A percentile compares a stretch with the other conserved stretches of the same genome.
Evolutionary conservation across 2,797 vertebrate species (phyloP).

Genomic region (Spatula clypeata): DNA sequence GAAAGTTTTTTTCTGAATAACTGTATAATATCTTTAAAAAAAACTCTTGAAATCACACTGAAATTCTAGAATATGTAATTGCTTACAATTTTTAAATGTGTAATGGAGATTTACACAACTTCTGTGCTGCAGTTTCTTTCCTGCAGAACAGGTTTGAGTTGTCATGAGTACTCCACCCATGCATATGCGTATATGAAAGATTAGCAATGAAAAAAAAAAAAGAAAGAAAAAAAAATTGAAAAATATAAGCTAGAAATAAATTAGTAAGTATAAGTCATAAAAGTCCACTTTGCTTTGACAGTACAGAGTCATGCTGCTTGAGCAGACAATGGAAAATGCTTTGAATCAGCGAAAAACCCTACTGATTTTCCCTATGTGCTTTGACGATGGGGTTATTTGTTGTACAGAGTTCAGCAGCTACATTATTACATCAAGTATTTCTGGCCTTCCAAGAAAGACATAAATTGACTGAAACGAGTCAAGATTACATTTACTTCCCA

Average conservation of each 20-base stretch:
- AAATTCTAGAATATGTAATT: not conserved
- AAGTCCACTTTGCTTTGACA: not conserved
- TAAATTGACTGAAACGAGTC: not conserved
- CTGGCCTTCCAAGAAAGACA: not conserved
- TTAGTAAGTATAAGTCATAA: not conserved
- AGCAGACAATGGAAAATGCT: not conserved
- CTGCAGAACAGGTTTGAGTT: constrained; percentile 52
- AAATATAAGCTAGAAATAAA: constrained; percentile 3
- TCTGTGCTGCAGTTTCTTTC: not conserved
- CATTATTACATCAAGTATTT: not conserved
- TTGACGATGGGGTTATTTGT: not conserved
- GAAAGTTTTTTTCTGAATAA: not conserved
- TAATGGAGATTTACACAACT: not conserved
- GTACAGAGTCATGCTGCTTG: not conserved
- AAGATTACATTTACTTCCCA: not conserved
- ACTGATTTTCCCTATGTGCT: not conserved
- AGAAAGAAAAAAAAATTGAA: not conserved
- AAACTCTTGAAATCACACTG: not conserved
- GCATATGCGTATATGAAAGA: not conserved
- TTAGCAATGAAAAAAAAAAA: constrained; percentile 31
- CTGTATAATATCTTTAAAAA: not conserved
- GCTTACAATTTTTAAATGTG: not conserved
- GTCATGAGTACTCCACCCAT: constrained; percentile 45
- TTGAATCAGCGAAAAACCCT: not conserved
- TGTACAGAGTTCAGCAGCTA: not conserved